Conservation (phyloP, 2,888 invertebrate genomes). For the Heteropelma amictum region DNA sequence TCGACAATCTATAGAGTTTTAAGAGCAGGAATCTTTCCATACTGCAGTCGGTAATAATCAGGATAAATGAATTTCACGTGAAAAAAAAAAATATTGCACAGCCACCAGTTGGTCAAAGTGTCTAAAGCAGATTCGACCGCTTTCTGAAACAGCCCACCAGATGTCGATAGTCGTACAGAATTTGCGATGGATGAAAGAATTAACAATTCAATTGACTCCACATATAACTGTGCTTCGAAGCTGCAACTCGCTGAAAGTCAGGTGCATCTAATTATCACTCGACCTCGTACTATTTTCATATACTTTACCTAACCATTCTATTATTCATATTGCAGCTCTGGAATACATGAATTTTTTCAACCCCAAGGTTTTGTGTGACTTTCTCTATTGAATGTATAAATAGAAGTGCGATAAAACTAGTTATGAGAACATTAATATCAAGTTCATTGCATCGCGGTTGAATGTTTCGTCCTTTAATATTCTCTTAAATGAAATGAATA, state of each 20-base stretch:
- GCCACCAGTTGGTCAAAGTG: no score
- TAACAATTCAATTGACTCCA: constrained; percentile 29
- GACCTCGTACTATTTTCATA: constrained; percentile 31
- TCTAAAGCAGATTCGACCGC: no score
- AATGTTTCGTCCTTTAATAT: no score
- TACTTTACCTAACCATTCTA: constrained; percentile 18
- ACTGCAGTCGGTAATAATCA: no score
- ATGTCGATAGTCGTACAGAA: no score
- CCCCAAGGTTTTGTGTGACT: constrained; percentile 23
- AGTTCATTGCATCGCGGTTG: no score
- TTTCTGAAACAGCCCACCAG: background rate
- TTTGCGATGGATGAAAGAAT: constrained; percentile 9
- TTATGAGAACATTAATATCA: background rate
- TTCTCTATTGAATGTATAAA: constrained; percentile 36
- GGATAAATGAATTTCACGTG: no score
- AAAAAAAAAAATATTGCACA: no score
- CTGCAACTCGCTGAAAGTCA: constrained; percentile 15
- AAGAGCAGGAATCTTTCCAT: no score
- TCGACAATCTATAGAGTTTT: no score
- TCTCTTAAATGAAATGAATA: no score
- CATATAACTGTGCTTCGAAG: background rate
- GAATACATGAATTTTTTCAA: constrained; percentile 13
- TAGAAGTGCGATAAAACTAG: background rate
- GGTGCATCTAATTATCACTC: constrained; percentile 26
- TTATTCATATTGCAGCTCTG: constrained; percentile 37